Conservation (phyloP, 2,888 invertebrate genomes). For the Pasiphila rectangulata region DNA sequence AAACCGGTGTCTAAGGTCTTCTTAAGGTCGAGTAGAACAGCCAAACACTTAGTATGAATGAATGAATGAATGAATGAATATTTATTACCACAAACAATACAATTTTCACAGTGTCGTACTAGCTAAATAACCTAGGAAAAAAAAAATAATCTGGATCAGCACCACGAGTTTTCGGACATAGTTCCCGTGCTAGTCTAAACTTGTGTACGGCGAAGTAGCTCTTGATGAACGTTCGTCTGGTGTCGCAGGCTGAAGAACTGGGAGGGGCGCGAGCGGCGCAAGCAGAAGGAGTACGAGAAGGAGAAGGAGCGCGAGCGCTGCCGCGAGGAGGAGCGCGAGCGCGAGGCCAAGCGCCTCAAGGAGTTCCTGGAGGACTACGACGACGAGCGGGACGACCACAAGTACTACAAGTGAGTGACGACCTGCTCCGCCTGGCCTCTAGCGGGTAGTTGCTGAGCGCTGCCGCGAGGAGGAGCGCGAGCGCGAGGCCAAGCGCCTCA, state of each 20-base stretch:
- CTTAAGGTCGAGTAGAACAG: too few relatives aligned
- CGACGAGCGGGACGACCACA: constrained; percentile 97
- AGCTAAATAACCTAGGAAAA: background rate
- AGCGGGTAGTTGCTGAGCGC: too few relatives aligned
- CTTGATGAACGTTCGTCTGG: too few relatives aligned
- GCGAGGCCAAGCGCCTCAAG: constrained; percentile 95
- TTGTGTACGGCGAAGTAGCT: too few relatives aligned
- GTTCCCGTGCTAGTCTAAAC: too few relatives aligned
- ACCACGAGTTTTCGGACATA: too few relatives aligned
- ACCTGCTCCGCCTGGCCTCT: too few relatives aligned
- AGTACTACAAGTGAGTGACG: constrained; percentile 94
- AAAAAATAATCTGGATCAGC: background rate
- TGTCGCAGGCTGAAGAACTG: constrained; percentile 79
- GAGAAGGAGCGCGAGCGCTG: constrained; percentile 87
- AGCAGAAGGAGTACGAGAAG: constrained; percentile 93
- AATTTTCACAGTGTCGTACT: too few relatives aligned
- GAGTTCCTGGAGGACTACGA: constrained; percentile 99
- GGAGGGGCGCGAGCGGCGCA: constrained; percentile 94
- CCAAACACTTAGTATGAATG: too few relatives aligned
- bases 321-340: constrained; percentile 91
- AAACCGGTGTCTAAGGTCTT: too few relatives aligned
- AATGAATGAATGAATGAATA: too few relatives aligned
- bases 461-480: constrained; percentile 93
- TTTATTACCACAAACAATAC: too few relatives aligned
- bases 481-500: constrained; percentile 94